Conservation (phyloP, 2,113 vertebrate species). For the Girardinichthys multiradiatus region DNA sequence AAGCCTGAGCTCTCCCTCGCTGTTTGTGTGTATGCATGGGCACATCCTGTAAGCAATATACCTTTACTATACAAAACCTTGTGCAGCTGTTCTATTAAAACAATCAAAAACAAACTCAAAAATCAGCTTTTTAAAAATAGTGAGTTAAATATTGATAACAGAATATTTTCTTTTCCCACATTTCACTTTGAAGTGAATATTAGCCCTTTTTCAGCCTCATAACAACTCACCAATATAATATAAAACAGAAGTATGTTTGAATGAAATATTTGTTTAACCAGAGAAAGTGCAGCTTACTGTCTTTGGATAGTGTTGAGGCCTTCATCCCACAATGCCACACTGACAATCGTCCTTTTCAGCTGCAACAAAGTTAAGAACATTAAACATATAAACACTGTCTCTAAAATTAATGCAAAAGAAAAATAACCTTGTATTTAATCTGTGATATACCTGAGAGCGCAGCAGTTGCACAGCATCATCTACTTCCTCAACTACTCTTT, state of each 20-base stretch:
- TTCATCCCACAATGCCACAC: slow-evolving; percentile 72
- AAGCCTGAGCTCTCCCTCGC: slow-evolving; percentile 53
- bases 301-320: slow-evolving; percentile 32
- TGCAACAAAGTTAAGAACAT: slow-evolving; percentile 33
- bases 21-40: slow-evolving; percentile 33
- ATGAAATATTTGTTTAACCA: too few relatives aligned
- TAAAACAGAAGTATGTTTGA: too few relatives aligned
- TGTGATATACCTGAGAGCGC: slow-evolving; percentile 61
- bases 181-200: neutral
- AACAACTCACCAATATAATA: too few relatives aligned
- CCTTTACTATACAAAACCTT: neutral
- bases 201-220: too few relatives aligned
- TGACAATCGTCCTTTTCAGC: slow-evolving; percentile 72
- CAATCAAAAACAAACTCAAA: neutral
- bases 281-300: slow-evolving; percentile 56
- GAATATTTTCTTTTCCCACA: neutral
- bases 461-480: slow-evolving; percentile 67
- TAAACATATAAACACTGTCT: neutral
- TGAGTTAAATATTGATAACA: neutral
- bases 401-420: neutral
- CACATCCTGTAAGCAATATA: slow-evolving; percentile 48
- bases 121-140: neutral
- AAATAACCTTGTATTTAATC: accelerated
- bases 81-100: neutral
- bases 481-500: slow-evolving; percentile 50